Conservation (phyloP, 2,797 vertebrate species). For the Myotis daubentonii region DNA sequence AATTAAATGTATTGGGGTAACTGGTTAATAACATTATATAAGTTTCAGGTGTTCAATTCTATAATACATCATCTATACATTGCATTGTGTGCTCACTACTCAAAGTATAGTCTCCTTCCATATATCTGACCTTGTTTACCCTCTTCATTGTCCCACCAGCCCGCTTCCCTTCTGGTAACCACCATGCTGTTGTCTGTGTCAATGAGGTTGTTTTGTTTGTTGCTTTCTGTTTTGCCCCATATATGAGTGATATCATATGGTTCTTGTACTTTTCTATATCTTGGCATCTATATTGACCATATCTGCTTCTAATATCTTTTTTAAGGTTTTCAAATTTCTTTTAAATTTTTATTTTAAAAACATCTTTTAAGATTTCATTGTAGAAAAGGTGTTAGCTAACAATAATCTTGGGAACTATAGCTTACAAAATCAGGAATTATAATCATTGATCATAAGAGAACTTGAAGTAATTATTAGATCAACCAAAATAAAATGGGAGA, state of each 20-base stretch:
- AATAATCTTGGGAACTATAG: not conserved
- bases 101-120: not conserved
- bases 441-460: constrained; percentile 4
- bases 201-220: not conserved
- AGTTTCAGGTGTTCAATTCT: not conserved
- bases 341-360: not conserved
- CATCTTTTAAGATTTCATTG: not conserved
- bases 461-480: not conserved
- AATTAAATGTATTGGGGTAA: not conserved
- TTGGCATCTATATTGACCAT: not conserved
- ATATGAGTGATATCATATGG: not conserved
- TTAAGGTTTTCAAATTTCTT: constrained; percentile 9
- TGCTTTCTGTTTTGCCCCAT: not conserved
- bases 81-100: not conserved
- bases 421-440: not conserved
- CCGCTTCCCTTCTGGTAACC: not conserved
- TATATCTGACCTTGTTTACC: not conserved
- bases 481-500: not conserved
- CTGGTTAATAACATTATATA: not conserved
- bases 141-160: too few species aligned
- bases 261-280: not conserved
- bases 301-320: not conserved
- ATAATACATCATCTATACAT: not conserved
- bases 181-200: not conserved
- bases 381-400: constrained; percentile 2